Percentiles rank a stretch among this genome's conserved stretches.
Conservation (phyloP, 2,113 vertebrate genomes). For the Bostrychus sinensis region DNA sequence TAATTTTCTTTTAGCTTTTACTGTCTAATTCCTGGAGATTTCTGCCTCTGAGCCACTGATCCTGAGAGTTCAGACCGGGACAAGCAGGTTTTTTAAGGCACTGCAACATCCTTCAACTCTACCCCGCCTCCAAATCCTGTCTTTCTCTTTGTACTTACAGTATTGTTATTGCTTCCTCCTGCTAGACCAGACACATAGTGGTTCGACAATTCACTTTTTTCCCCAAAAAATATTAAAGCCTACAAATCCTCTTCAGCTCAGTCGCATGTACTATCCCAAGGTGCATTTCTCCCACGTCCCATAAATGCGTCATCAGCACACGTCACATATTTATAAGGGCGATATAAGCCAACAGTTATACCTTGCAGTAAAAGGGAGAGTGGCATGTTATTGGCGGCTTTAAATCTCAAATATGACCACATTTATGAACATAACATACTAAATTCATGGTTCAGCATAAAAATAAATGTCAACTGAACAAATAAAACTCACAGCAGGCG, state of each 20-base stretch:
- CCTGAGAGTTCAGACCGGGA: constrained; percentile 52
- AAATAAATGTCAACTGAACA: neutral
- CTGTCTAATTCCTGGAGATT: constrained; percentile 58
- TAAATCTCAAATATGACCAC: neutral
- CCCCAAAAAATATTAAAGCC: neutral
- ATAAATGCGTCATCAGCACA: neutral
- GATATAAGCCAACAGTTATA: neutral
- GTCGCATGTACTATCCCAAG: neutral
- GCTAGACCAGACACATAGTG: neutral
- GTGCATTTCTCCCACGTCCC: neutral
- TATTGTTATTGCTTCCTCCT: constrained; percentile 6
- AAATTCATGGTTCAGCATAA: neutral
- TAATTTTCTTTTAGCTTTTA: constrained; percentile 23
- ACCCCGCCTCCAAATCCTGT: constrained; percentile 38
- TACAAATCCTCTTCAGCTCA: neutral
- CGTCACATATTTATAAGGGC: neutral
- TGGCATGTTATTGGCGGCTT: neutral
- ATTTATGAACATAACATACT: neutral
- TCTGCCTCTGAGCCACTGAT: constrained; percentile 55
- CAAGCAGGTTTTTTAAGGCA: constrained; percentile 54
- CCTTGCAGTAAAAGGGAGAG: neutral
- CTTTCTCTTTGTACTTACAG: constrained; percentile 23
- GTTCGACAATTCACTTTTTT: neutral
- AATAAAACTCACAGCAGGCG: neutral
- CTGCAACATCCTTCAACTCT: constrained; percentile 53